Percentiles rank a stretch among this genome's conserved stretches.
phyloP scores from a whole-genome alignment of 2,113 vertebrate species.

The Mesoclemmys tuberculata region DNA sequence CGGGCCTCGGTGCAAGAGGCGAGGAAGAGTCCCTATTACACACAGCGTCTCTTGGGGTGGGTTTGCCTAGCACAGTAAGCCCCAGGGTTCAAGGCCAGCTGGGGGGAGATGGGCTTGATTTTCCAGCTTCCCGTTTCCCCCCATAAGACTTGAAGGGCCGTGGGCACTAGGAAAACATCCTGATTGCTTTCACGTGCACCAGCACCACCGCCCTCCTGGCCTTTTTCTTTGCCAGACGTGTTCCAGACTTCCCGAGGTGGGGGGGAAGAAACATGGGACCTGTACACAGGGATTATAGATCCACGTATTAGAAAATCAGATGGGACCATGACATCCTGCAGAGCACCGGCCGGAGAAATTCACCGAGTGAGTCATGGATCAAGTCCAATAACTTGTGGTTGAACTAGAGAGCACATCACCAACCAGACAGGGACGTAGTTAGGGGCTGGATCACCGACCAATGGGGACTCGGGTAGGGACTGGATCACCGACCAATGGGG shows the following conservation, averaged over 20 bases:
- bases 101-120: too few species aligned
- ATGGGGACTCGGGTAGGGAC: neutral
- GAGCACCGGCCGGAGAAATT: neutral
- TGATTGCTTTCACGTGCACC: neutral
- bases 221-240: neutral
- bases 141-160: neutral
- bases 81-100: rapidly evolving
- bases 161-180: neutral
- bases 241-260: neutral
- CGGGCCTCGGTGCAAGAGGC: neutral
- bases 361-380: neutral
- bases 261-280: neutral
- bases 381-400: neutral
- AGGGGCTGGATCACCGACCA: neutral
- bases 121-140: neutral
- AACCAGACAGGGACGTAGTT: neutral
- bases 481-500: neutral
- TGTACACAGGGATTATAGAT: neutral
- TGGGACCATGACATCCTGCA: neutral
- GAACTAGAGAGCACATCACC: neutral
- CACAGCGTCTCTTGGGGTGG: neutral
- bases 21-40: neutral
- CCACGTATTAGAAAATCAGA: too few species aligned
- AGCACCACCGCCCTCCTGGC: too few species aligned
- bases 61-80: too few species aligned